Base-by-base conservation (phyloP, 2,888 invertebrate species). In the Balanococcus diminutus region DNA sequence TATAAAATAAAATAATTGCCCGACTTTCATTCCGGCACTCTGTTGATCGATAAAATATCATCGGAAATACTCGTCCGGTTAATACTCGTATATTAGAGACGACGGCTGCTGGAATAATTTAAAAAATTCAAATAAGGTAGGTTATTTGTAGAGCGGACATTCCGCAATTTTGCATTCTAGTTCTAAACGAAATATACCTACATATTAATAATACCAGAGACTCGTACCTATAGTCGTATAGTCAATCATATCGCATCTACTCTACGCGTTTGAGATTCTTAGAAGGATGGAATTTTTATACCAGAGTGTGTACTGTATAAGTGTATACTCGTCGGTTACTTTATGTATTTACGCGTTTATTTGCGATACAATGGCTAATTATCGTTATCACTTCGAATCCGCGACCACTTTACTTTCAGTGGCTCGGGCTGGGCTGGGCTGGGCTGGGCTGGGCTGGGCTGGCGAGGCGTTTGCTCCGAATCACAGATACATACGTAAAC, bases 101-200 rank as follows among this genome's bases (percentile, higher is more conserved):
- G n/a, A n/a, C n/a, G n/a, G n/a, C n/a, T n/a, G n/a, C n/a, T 16
- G 67, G 67, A 67, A 67, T 67, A 25, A 72, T 72, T 31, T 31
- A n/a, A 72, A 72, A 72, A 72, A 72, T 72, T 72, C 72, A 72
- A 72, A 72, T 72, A 31, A 72, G 72, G 16, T 72, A 31, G 72
- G 31, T 61, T 72, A 72, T 72, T 72, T 72, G 72, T 72, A 32
- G 72, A 72, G 25, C 72, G 72, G 72, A 72, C 72, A 25, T 32
- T 22, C 31, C 28, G n/a, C n/a, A n/a, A 72, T 72, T 72, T 32
- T 32, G 72, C 72, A 72, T 72, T 72, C 32, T 72, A 72, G 72
- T 72, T 72, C 31, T n/a, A 9, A 56, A 46, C 46, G 14, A 46
- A 46, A 46, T n/a, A 46, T 11, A 9, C 19, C 6, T 22, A 22